Percentiles rank a stretch among this genome's conserved stretches.
These are phyloP conservation scores for Lampropteryx suffumata DNA, from an alignment of 2,888 invertebrate genomes.

Conservation along the genomic window DNA sequence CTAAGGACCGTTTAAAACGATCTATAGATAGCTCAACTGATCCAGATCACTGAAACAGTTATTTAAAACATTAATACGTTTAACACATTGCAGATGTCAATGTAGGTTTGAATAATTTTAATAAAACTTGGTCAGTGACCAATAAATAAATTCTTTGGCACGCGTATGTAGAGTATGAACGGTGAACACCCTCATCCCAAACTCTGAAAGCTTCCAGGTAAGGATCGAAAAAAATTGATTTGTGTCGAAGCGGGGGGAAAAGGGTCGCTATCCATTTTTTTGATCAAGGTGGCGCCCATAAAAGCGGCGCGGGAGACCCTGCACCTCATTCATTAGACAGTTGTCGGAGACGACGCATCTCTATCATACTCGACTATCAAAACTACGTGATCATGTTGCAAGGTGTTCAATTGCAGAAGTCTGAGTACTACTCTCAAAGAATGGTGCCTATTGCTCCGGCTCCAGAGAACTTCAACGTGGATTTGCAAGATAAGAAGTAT, in stretches of 20 bases:
- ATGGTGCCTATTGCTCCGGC: constrained; percentile 82
- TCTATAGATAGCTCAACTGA: too few relatives aligned
- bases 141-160: constrained; percentile 67
- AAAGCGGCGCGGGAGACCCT: constrained; percentile 55
- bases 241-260: constrained; percentile 56
- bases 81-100: too few relatives aligned
- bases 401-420: constrained; percentile 38
- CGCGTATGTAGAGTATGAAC: constrained; percentile 67
- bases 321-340: constrained; percentile 66
- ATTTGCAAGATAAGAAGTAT: constrained; percentile 81
- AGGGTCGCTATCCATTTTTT: constrained; percentile 71
- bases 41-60: too few relatives aligned
- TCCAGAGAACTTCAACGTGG: constrained; percentile 60
- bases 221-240: constrained; percentile 60
- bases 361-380: constrained; percentile 26
- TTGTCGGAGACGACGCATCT: constrained; percentile 52
- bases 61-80: too few relatives aligned
- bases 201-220: constrained; percentile 67
- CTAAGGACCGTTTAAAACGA: too few relatives aligned
- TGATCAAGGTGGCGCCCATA: constrained; percentile 64
- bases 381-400: constrained; percentile 49
- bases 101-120: background rate
- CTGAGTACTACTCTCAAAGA: constrained; percentile 43
- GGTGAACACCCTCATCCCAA: constrained; percentile 49
- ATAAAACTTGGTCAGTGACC: constrained; percentile 43